Evolutionary conservation across 2,888 invertebrate species (phyloP).

Genomic region (Drosophila colorata): DNA sequence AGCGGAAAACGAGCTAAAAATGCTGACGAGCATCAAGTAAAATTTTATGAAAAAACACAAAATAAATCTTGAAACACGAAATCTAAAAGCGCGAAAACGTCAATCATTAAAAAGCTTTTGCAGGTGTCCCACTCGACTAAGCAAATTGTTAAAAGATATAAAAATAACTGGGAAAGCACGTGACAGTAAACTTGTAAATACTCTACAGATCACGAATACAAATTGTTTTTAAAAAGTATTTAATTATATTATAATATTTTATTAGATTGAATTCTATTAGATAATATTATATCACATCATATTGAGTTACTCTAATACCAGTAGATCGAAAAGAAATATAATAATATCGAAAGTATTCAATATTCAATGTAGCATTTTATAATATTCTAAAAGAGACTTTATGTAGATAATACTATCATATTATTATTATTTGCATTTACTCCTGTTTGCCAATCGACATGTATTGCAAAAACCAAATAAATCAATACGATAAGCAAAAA

Average conservation of each 20-base stretch:
- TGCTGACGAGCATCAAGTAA: slow-evolving; percentile 21
- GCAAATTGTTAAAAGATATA: slow-evolving; percentile 22
- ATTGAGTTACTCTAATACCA: too few relatives aligned
- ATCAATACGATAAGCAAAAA: too few relatives aligned
- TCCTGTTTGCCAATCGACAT: too few relatives aligned
- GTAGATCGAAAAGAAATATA: too few relatives aligned
- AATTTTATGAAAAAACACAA: slow-evolving; percentile 7
- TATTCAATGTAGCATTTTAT: too few relatives aligned
- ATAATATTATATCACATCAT: background rate
- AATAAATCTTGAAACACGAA: slow-evolving; percentile 24
- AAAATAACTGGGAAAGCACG: background rate
- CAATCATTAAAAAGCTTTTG: slow-evolving; percentile 29
- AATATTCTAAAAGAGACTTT: too few relatives aligned
- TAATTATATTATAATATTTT: background rate
- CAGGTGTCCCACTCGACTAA: slow-evolving; percentile 46
- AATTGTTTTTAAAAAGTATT: background rate
- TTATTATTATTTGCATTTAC: too few relatives aligned
- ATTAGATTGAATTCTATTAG: too few relatives aligned
- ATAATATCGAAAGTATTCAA: too few relatives aligned
- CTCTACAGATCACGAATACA: background rate
- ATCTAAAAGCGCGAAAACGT: slow-evolving; percentile 38
- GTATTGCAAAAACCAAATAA: too few relatives aligned
- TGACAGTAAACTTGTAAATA: background rate
- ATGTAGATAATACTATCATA: too few relatives aligned
- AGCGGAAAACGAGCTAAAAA: slow-evolving; percentile 9